Evolutionary conservation across 1,140 invertebrate genomes (phyloP).

Genomic region (Temnothorax longispinosus): DNA sequence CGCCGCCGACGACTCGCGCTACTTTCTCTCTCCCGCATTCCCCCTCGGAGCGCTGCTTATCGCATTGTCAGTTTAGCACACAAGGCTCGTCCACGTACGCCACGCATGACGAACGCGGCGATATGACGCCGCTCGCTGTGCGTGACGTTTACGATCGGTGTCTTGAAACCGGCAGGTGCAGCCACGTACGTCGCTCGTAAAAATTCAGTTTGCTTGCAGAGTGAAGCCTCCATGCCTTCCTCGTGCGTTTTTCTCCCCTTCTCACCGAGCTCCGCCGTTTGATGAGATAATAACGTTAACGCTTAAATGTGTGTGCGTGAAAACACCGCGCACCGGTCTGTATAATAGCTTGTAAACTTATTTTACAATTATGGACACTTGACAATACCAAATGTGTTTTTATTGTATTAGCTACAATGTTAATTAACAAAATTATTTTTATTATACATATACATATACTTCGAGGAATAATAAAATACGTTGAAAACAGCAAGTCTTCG

Average conservation of each 20-base stretch:
- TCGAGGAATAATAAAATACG: background rate
- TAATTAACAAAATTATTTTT: background rate
- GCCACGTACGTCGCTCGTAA: conserved; percentile 69
- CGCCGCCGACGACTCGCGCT: background rate
- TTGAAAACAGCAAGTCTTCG: background rate
- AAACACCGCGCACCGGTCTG: background rate
- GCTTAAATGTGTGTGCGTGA: background rate
- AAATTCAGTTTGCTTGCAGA: conserved; percentile 65
- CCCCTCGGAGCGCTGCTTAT: background rate
- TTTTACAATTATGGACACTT: background rate
- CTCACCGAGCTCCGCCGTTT: conserved; percentile 50
- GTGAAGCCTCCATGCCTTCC: conserved; percentile 24
- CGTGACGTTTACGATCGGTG: conserved; percentile 71
- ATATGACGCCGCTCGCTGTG: conserved; percentile 66
- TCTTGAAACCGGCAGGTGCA: conserved; percentile 69
- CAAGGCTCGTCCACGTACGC: conserved; percentile 67
- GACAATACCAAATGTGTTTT: background rate
- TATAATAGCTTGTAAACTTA: background rate
- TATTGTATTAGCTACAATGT: background rate
- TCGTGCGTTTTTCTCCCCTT: background rate
- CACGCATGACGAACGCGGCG: conserved; percentile 70
- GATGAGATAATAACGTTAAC: conserved; percentile 71
- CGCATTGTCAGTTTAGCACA: conserved; percentile 59
- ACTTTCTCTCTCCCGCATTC: conserved; percentile 29
- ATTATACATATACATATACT: background rate